Conservation (phyloP, 2,888 invertebrate species). For the Homarus gammarus region DNA sequence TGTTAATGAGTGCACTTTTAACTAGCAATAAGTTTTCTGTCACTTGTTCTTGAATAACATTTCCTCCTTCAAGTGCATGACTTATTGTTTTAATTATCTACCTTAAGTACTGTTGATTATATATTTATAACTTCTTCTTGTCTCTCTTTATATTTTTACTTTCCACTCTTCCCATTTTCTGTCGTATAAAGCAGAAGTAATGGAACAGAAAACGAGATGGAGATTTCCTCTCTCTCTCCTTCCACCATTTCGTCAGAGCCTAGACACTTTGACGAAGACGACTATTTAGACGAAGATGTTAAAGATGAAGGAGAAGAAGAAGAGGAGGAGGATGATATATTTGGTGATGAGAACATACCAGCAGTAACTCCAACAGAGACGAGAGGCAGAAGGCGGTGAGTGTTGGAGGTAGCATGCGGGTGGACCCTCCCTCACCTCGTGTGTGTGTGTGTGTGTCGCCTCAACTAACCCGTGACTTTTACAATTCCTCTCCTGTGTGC, state of each 20-base stretch:
- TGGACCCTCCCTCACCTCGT: not conserved
- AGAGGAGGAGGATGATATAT: conserved; percentile 49
- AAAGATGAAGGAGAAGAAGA: conserved; percentile 21
- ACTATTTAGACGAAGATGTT: conserved; percentile 40
- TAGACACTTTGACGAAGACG: conserved; percentile 42
- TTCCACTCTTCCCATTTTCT: conserved; percentile 33
- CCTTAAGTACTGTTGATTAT: too few relatives aligned
- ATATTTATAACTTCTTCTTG: not conserved
- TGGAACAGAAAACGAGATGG: conserved; percentile 40
- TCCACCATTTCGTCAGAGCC: conserved; percentile 42
- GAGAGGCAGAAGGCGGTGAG: conserved; percentile 39
- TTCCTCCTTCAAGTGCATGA: too few relatives aligned
- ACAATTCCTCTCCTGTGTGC: not conserved
- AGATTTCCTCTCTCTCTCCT: conserved; percentile 41
- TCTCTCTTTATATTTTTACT: conserved; percentile 5
- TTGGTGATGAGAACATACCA: conserved; percentile 26
- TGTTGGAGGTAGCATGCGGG: conserved; percentile 38
- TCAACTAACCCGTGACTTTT: not conserved
- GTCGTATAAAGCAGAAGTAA: conserved; percentile 4
- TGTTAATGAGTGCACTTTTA: not conserved
- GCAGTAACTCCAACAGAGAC: not conserved
- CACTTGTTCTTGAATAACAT: too few relatives aligned
- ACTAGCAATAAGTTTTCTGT: not conserved
- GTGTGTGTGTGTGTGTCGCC: conserved; percentile 29
- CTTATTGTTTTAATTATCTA: too few relatives aligned